Evolutionary conservation across 2,888 invertebrate species (phyloP), one percentile per base, ranked within the genome.

Genomic region (Nysson spinosus): DNA sequence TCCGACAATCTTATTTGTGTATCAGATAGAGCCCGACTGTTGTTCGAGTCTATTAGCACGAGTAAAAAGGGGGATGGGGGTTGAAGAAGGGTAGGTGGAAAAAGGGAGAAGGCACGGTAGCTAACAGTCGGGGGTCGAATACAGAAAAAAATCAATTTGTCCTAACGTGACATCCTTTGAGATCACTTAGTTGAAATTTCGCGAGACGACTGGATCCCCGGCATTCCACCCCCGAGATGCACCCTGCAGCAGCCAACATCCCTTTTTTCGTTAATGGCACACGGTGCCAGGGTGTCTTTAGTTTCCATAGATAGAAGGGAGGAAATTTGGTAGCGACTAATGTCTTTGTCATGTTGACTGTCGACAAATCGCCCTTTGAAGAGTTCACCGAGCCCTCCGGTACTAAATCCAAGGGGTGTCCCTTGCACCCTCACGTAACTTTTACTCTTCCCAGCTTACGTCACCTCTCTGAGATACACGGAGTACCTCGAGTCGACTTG

Each of bases 261-360:
- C 40, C 12, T 34, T 58, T 57, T 66, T 60, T 74, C 60, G 76
- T 72, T 79, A 81, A 79, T 77, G 80, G 82, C 49, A 56, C 77
- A 65, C 68, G 77, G 61, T 50, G 65, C 47, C 60, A 67, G 66
- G 66, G 72, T 56, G 42, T 54, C 60, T 22, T 24, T 34, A 50
- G 56, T 50, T 40, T 28, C 39, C 7, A 24, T 32, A 14, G 12
- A 44, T 32, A 30, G 35, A 43, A 14, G 11, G 28, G n/a, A n/a
- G 32, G 40, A 19, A 24, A 16, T 37, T 56, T 32, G 16, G 63
- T 58, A 42, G 40, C 57, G 74, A 67, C 83, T 86, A 84, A 85
- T 85, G 85, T 84, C 85, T 85, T 85, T 86, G 84, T 85, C 85
- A 70, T 85, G 85, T 85, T 82, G 82, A 83, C 84, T 84, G 85